These are phyloP conservation scores for Phenganax subtilis DNA, from an alignment of 92 coral and sea anemone genomes.

Conservation along the genomic window DNA sequence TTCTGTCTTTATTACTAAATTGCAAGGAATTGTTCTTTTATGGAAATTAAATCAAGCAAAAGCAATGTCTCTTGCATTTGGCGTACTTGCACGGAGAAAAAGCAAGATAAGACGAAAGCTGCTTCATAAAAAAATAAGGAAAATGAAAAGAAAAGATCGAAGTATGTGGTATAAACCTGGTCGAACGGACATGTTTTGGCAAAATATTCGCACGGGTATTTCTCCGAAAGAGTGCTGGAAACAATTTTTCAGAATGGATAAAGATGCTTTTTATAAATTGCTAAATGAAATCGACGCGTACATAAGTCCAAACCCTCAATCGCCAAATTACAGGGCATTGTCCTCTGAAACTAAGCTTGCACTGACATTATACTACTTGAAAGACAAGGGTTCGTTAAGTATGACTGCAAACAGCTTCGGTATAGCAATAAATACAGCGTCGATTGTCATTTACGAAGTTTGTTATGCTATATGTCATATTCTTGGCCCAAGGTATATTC, in stretches of 20 bases:
- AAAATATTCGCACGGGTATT: conserved; percentile 43
- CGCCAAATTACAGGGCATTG: conserved; percentile 49
- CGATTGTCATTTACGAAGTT: conserved; percentile 46
- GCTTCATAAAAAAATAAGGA: conserved; percentile 33
- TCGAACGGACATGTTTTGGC: conserved; percentile 37
- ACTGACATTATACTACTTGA: conserved; percentile 47
- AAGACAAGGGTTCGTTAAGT: conserved; percentile 55
- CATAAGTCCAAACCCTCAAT: conserved; percentile 47
- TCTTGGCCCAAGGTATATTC: conserved; percentile 50
- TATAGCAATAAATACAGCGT: conserved; percentile 47
- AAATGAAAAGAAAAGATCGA: conserved; percentile 38
- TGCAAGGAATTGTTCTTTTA: background rate
- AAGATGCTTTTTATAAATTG: conserved; percentile 32
- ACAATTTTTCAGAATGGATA: conserved; percentile 41
- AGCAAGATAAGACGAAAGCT: background rate
- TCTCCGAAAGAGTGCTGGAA: conserved; percentile 43
- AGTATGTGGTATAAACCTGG: conserved; percentile 50
- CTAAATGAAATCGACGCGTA: conserved; percentile 30
- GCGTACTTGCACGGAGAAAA: conserved; percentile 8
- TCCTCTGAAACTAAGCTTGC: conserved; percentile 49
- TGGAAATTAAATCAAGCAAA: conserved; percentile 10
- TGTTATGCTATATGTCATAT: conserved; percentile 44
- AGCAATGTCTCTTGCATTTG: conserved; percentile 6
- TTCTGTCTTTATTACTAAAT: background rate
- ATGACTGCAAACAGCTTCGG: conserved; percentile 63